Evolutionary conservation across 2,797 vertebrate species (phyloP), one percentile per base, ranked within the genome.

Genomic region (Enteromius fasciolatus): DNA sequence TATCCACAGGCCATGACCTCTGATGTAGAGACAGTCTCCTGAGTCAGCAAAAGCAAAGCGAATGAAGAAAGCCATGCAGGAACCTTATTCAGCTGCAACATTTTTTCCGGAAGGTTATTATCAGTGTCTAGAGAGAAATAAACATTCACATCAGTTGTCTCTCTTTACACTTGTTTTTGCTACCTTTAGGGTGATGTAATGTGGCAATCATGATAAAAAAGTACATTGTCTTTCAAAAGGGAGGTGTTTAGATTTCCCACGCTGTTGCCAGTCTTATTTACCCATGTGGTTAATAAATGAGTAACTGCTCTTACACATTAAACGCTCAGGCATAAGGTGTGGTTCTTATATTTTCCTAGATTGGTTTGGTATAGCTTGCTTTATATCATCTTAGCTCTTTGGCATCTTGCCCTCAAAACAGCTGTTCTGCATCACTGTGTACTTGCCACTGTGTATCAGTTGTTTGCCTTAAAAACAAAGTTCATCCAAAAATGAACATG

Each of bases 41-140:
- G 64, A 83, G 36, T 83, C 73, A 76, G 52, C 64, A 69, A 18
- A 76, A 76, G 25, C 14, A 76, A 41, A 11, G 7, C 23, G n/a
- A 83, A 33, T 14, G 28, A 41, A 70, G 66, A 70, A 5, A 76
- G 52, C 66, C 20, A 63, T 70, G 11, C 39, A 83, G 31, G 54
- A 48, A n/a, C 18, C 17, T 44, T 82, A n/a, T 67, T 67, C 48
- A 17, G 31, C 57, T 25, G 50, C 63, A 82, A 10, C 66, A 77
- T 69, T 41, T 59, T 61, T 64, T 48, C 44, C 9, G 4, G 67
- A 31, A 20, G 8, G 23, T 28, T 68, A 44, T 69, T 25, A 33
- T 76, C 64, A 48, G 63, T 83, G 3, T 41, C 52, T 25, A 61
- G 4, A 50, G 39, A n/a, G 14, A 9, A 44, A 66, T 8, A 66